Evolutionary conservation across 2,113 vertebrate species (phyloP), one percentile per base, ranked within the genome.

Genomic region (Oriolus oriolus): DNA sequence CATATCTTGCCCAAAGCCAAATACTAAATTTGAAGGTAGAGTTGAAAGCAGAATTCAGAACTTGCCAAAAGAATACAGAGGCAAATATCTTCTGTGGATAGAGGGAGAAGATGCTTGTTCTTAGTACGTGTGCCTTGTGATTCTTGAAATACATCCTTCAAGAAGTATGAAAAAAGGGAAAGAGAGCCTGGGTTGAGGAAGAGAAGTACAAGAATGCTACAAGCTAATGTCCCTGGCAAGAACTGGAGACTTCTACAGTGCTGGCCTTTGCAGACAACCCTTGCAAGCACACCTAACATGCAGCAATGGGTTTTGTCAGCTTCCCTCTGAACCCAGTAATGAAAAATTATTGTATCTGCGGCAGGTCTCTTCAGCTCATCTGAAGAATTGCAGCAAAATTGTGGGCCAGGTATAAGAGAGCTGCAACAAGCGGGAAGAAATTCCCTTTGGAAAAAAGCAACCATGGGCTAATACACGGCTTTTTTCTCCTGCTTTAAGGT

Each of bases 381-480:
- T 35, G 7, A 42, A 84, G 44, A 75, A 82, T 22, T 50, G 18
- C 35, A 52, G 35, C 44, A 86, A 76, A 85, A 71, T 26, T 12
- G 37, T 35, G 20, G 15, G 53, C 10, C 44, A 69, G 41, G 16
- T 61, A 2, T 37, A 65, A 75, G 35, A 79, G 13, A 68, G 15
- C 10, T 60, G 28, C 37, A 76, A 69, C 26, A 76, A 90, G 23
- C 8, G 42, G 77, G 41, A 26, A 88, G 86, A 76, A 85, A 77
- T n/a, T 60, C 5, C 66, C 42, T 71, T 28, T 21, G 16, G 26
- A 41, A 68, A 84, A 87, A n/a, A 69, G 15, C n/a, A 85, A 6
- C 24, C 1, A 0, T 30, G 35, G 33, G 13, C 28, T 52, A 30
- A 66, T 24, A 28, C 1, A 2, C n/a, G n/a, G n/a, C n/a, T n/a